A percentile compares a stretch with the other conserved stretches of the same genome.
Evolutionary conservation across 2,113 vertebrate genomes (phyloP).

Genomic region (Stigmatopora nigra): DNA sequence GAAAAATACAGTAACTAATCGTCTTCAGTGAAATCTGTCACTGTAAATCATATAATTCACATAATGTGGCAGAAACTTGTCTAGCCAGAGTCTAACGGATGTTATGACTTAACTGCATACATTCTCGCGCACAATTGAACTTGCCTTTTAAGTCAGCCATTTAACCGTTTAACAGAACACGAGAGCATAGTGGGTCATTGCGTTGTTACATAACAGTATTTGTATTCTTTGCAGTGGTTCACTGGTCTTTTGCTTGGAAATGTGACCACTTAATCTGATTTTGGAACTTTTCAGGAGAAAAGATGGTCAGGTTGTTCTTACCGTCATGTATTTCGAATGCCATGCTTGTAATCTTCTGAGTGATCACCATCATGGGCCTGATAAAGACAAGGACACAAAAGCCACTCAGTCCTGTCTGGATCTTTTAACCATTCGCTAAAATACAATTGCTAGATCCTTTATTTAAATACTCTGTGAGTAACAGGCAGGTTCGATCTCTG

Average conservation of each 20-base stretch:
- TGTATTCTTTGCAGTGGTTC: constrained; percentile 33
- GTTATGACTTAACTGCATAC: not conserved
- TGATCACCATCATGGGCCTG: constrained; percentile 99
- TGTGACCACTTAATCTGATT: constrained; percentile 15
- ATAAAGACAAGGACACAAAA: constrained; percentile 25
- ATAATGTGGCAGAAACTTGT: not conserved
- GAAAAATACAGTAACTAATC: constrained; percentile 23
- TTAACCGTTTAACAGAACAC: not conserved
- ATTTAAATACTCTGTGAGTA: not conserved
- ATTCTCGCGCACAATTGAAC: not conserved
- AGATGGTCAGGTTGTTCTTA: constrained; percentile 63
- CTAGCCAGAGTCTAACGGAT: not conserved
- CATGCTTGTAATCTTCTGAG: constrained; percentile 98
- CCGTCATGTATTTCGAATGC: constrained; percentile 95
- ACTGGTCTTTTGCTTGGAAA: constrained; percentile 21
- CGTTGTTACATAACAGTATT: constrained; percentile 42
- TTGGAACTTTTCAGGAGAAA: constrained; percentile 24
- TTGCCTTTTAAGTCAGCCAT: constrained; percentile 12
- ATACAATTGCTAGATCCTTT: not conserved
- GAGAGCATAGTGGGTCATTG: not conserved
- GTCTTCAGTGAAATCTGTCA: not conserved
- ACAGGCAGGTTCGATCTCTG: too few species aligned
- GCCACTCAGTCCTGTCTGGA: not conserved
- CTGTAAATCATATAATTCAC: constrained; percentile 6
- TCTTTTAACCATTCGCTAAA: not conserved